Percentiles rank a stretch among this genome's conserved stretches.
These are phyloP conservation scores for Orussus abietinus DNA, from an alignment of 1,140 invertebrate genomes.

Conservation along the genomic window DNA sequence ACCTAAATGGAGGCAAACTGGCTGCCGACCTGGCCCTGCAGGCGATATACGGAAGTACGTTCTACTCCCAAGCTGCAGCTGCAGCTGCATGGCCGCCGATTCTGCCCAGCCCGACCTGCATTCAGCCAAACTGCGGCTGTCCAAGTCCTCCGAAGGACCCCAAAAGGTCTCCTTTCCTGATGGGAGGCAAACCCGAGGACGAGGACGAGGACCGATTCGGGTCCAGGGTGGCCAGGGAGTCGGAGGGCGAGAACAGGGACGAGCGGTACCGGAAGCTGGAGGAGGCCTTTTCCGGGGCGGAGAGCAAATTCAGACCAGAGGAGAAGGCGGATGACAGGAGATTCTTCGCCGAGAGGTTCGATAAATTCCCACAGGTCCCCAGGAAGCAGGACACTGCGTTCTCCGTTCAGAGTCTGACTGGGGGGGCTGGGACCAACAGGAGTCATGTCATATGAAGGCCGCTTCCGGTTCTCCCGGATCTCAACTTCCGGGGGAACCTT, in stretches of 20 bases:
- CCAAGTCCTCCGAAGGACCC: conserved; percentile 41
- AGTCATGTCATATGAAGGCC: conserved; percentile 78
- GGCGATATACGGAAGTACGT: conserved; percentile 40
- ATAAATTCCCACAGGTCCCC: background rate
- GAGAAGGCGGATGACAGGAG: background rate
- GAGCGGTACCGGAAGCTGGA: conserved; percentile 32
- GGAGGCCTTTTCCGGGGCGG: no score
- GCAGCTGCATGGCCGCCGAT: conserved; percentile 47
- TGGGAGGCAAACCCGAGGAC: conserved; percentile 30
- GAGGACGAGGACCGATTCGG: conserved; percentile 24
- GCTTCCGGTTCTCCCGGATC: conserved; percentile 70
- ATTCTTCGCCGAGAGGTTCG: background rate
- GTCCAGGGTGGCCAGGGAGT: conserved; percentile 25
- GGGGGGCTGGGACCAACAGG: conserved; percentile 36
- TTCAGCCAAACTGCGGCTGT: conserved; percentile 42
- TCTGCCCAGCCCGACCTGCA: conserved; percentile 31
- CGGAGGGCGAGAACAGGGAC: conserved; percentile 19
- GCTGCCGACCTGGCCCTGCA: conserved; percentile 64
- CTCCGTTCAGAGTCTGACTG: conserved; percentile 47
- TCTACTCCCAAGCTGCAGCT: conserved; percentile 51
- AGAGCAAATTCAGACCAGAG: conserved; percentile 1
- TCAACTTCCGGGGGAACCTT: conserved; percentile 53
- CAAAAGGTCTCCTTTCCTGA: conserved; percentile 37
- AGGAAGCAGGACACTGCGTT: conserved; percentile 30
- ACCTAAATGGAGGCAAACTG: conserved; percentile 51